Base-by-base conservation (phyloP, 2,113 vertebrate genomes). In the Megaleporinus macrocephalus region DNA sequence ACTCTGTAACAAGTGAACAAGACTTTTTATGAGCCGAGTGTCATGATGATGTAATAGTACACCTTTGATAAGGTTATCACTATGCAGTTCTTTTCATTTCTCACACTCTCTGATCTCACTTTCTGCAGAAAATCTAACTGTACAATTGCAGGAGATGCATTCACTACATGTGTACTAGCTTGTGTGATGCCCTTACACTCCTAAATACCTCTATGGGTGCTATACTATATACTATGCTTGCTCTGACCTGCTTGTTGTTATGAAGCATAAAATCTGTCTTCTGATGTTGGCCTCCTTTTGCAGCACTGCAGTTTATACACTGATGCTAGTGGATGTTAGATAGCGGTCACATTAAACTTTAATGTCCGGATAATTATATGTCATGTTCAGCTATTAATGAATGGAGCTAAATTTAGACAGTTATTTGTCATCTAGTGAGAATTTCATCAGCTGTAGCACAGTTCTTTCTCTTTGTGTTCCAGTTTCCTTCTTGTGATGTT, bases 361-460 rank as follows among this genome's bases (percentile, higher is more conserved):
- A 18, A 76, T 75, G 63, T 62, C 20, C 29, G 27, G 51, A 4
- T 59, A 86, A 78, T 73, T 3, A 6, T 65, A 65, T 51, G 24
- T 20, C 22, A 55, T 22, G 1, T 61, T 76, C 73, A 68, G 73
- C 78, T 82, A 55, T 86, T 81, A 90, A 85, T 80, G 2, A 76
- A 84, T 85, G 72, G 78, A 26, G 74, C 14, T 77, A 27, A 26
- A 77, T 36, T 11, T 27, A 24, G 33, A n/a, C 41, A 18, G 26
- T 6, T 63, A 29, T 63, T 15, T 27, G 11, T 29, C 47, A 49
- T 68, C 30, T 66, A 66, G 63, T 30, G 51, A 53, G n/a, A 68
- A 36, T 33, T 68, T 24, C 5, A 16, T 65, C 26, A 66, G 29
- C 36, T 22, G 33, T 36, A 65, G 14, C 27, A 30, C 16, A 30